Base-by-base conservation (phyloP, 2,113 vertebrate genomes). In the Hippocampus guttulatus region DNA sequence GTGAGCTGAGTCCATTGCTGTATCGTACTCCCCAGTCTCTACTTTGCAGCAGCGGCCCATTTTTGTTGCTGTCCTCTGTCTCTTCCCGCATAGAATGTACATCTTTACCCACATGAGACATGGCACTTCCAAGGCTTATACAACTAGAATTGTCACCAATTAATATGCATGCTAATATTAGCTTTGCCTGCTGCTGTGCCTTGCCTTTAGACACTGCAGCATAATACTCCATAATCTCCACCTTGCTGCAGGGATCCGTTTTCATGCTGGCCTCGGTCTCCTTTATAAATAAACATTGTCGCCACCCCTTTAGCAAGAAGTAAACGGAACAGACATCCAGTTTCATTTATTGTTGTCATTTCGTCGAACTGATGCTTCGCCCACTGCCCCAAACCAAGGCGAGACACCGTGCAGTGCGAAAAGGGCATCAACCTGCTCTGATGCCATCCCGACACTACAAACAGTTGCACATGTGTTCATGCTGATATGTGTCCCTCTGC, bases 401-500 rank as follows among this genome's bases (percentile, higher is more conserved):
- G 55, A 58, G 55, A 58, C 27, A 58, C 55, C 6, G 25, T 58
- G 55, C 55, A 27, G 55, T 58, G 55, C 23, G 2, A 58, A 27
- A 8, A 11, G 55, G 21, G 55, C 55, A 58, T 58, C 55, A 27
- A 58, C 25, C 8, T 25, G 10, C 55, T 27, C 55, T 58, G 55
- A 25, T 27, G 55, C n/a, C 23, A 12, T 15, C 55, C 55, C 55
- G 25, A 10, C 5, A 27, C 55, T 58, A 25, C 55, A 25, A 58
- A 58, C 10, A 23, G 23, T 76, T 90, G 87, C 83, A 77, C 80
- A 27, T 75, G 75, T 88, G 40, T 85, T 82, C 69, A 74, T 88
- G 83, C 82, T 92, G 85, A 91, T 82, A 88, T 85, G 74, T 74
- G 76, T 90, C 68, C 77, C 82, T 87, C 85, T 86, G 75, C 83